Base-by-base conservation (phyloP, 2,113 vertebrate genomes). In the Danionella cerebrum region DNA sequence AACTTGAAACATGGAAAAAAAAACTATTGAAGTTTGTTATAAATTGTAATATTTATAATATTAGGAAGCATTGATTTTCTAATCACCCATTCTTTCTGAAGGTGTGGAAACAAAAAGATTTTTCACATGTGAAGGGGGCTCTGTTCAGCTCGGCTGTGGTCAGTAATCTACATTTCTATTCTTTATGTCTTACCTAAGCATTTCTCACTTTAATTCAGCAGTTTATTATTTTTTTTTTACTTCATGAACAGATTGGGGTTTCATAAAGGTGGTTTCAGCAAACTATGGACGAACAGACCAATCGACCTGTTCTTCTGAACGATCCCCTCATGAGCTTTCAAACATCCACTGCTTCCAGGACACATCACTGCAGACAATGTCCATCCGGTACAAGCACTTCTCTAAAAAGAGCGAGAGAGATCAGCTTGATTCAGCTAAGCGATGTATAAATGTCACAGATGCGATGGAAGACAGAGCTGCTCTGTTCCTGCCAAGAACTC, bases 241-340 rank as follows among this genome's bases (percentile, higher is more conserved):
- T 33, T 5, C 9, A 3, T 29, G n/a, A n/a, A 14, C 21, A 70
- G 69, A 29, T 18, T 35, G 36, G 6, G 50, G 59, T 4, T 47
- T 18, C 39, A 54, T 54, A 16, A 59, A 60, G 21, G 21, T 55
- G 5, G 6, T 39, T 33, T 29, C 19, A 9, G 55, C 70, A 11
- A 72, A 45, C 35, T 62, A 72, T 24, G 50, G 65, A 13, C 31
- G 31, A n/a, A 68, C 38, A 0, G 18, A 67, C 27, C 8, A 12
- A 5, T 25, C 2, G 6, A 63, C 57, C 1, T 68, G 52, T 24
- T 54, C 55, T 22, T 29, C 18, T 7, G 48, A 14, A 39, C 13
- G 22, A 14, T 38, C 58, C n/a, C 1, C 10, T 24, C 4, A 16
- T 8, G 25, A 68, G 39, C 12, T 62, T 14, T 62, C 64, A 13